Evolutionary conservation across 1,140 invertebrate genomes (phyloP), one percentile per base, ranked within the genome.

Genomic region (Pogonomyrmex californicus): DNA sequence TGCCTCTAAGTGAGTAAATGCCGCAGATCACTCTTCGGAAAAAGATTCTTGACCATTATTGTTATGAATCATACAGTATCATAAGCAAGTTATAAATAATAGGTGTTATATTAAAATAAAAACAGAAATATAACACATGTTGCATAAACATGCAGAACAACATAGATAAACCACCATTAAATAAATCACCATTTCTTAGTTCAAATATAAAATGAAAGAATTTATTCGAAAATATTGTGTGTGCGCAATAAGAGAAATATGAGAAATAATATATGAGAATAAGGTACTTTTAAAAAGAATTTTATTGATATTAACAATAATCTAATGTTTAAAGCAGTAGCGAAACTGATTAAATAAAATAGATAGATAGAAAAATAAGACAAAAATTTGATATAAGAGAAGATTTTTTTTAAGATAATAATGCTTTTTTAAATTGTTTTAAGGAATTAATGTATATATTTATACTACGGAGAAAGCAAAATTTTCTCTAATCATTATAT

Each of bases 31-130:
- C 30, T 60, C 66, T 78, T 78, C 10, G 23, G 23, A 30, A 2
- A 38, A 63, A 23, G 10, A 63, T 23, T 9, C 62, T 33, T 47
- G 17, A 14, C 6, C n/a, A 47, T 36, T 78, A 2, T 2, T 10
- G 36, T 65, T 78, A 65, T 78, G 38, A 7, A 49, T 41, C 36
- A 60, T 6, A 36, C 6, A 38, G 14, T 38, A 17, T 71, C 44
- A 36, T 12, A 44, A 63, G 33, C 30, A 65, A 49, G 36, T 23
- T 23, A 33, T 65, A 78, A 65, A 10, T 60, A 65, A 47, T 33
- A 44, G 44, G 36, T 62, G 38, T 12, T 65, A 78, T 65, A 65
- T 49, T 49, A n/a, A 30, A 56, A n/a, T 41, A 10, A 60, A 41
- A 54, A n/a, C 14, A 78, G 76, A 47, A 17, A n/a, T 47, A 12